A percentile compares a stretch with the other conserved stretches of the same genome.
Conservation (phyloP, 2,113 vertebrate genomes). For the Psilopsiagon aymara region DNA sequence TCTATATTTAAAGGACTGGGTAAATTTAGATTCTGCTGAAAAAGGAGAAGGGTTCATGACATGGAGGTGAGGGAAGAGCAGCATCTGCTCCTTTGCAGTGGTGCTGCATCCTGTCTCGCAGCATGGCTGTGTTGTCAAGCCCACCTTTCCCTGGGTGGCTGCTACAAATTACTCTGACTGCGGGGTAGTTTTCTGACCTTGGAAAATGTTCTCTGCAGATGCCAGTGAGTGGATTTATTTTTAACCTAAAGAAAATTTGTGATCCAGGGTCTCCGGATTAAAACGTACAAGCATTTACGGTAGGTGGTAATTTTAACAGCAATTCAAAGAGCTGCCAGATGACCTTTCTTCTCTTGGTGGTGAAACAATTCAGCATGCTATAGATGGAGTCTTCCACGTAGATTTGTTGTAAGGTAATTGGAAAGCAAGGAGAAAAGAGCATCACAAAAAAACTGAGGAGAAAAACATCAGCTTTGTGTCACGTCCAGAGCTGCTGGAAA, state of each 20-base stretch:
- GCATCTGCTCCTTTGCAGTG: not conserved
- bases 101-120: not conserved
- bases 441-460: not conserved
- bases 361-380: not conserved
- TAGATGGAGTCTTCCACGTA: not conserved
- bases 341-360: not conserved
- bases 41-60: not conserved
- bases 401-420: not conserved
- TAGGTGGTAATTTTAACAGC: not conserved
- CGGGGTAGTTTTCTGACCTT: not conserved
- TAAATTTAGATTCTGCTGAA: constrained; percentile 3
- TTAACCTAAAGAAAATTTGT: not conserved
- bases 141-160: not conserved
- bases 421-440: not conserved
- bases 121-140: rapidly evolving
- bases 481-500: not conserved
- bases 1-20: not conserved
- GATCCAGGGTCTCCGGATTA: not conserved
- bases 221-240: not conserved
- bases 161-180: not conserved
- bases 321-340: not conserved
- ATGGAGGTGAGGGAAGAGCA: not conserved
- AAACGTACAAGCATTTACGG: not conserved
- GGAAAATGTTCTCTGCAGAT: not conserved
- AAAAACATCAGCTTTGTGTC: not conserved